phyloP scores from a whole-genome alignment of 64 coral and sea anemone genomes.

The Cladopsammia gracilis region DNA sequence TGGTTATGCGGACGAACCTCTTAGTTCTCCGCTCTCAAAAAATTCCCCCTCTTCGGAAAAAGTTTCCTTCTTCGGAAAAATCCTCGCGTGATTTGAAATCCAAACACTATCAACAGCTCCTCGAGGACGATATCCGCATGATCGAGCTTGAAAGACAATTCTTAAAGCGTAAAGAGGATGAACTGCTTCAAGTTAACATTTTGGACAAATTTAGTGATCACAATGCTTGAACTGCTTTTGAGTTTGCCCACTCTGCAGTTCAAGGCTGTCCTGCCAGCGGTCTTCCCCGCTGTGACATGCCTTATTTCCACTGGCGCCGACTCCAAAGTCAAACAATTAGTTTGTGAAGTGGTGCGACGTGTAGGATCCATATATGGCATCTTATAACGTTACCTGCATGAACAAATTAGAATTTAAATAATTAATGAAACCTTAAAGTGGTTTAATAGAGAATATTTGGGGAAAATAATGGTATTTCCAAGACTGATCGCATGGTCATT shows the following conservation, averaged over 20 bases:
- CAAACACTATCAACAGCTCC: slow-evolving; percentile 76
- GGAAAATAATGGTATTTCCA: neutral
- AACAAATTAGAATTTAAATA: neutral
- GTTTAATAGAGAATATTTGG: too few species aligned
- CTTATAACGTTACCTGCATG: slow-evolving; percentile 34
- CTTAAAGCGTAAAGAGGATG: slow-evolving; percentile 86
- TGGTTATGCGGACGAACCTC: neutral
- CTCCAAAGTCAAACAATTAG: slow-evolving; percentile 91
- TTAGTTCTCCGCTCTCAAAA: neutral
- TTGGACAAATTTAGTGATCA: slow-evolving; percentile 91
- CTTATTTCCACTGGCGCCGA: slow-evolving; percentile 85
- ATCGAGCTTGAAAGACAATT: slow-evolving; percentile 90
- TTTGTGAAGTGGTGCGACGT: slow-evolving; percentile 87
- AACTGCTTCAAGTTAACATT: slow-evolving; percentile 91
- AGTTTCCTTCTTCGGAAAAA: slow-evolving; percentile 42
- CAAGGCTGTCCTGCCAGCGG: slow-evolving; percentile 96
- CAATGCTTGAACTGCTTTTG: slow-evolving; percentile 90
- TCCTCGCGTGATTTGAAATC: slow-evolving; percentile 47
- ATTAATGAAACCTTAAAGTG: neutral
- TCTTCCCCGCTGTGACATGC: slow-evolving; percentile 94
- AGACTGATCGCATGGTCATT: too few species aligned
- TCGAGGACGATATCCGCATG: slow-evolving; percentile 81
- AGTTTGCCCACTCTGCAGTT: slow-evolving; percentile 95
- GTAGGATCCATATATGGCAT: slow-evolving; percentile 98
- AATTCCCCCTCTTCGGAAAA: slow-evolving; percentile 41